Conservation (phyloP, 2,888 invertebrate genomes). For the Pocota personata region DNA sequence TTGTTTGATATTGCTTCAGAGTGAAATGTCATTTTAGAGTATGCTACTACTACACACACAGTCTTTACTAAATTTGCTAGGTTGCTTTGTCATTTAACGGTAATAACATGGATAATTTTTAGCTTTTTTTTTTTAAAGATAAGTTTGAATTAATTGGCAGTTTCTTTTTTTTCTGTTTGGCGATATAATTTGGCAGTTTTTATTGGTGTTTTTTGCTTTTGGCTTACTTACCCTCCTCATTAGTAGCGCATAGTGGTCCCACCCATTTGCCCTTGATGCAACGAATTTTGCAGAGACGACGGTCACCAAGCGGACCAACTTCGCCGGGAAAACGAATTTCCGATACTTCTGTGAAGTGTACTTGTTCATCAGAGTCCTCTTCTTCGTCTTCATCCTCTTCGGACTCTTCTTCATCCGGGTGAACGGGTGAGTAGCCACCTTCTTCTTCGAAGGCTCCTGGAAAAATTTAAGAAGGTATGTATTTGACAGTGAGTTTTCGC, state of each 20-base stretch:
- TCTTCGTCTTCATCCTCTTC: slow-evolving; percentile 82
- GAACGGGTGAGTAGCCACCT: slow-evolving; percentile 80
- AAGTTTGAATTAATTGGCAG: slow-evolving; percentile 55
- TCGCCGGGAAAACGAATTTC: slow-evolving; percentile 88
- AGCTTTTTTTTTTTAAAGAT: slow-evolving; percentile 23
- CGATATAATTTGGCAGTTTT: slow-evolving; percentile 58
- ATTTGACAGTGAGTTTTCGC: background rate
- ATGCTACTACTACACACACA: slow-evolving; percentile 62
- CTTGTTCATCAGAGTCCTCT: slow-evolving; percentile 81
- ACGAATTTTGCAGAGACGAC: slow-evolving; percentile 91
- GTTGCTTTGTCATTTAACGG: slow-evolving; percentile 55
- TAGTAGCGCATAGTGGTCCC: slow-evolving; percentile 90
- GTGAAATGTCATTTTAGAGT: slow-evolving; percentile 39
- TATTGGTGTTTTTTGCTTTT: slow-evolving; percentile 37
- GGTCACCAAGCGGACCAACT: slow-evolving; percentile 89
- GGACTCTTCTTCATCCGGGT: slow-evolving; percentile 80
- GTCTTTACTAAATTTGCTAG: slow-evolving; percentile 67
- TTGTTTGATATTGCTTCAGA: slow-evolving; percentile 47
- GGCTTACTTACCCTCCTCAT: slow-evolving; percentile 86
- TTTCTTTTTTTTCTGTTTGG: slow-evolving; percentile 48
- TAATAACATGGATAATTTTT: slow-evolving; percentile 64
- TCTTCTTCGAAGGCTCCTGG: slow-evolving; percentile 81
- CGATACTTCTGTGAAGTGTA: slow-evolving; percentile 82
- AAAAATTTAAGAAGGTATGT: background rate
- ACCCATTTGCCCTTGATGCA: slow-evolving; percentile 94